Percentiles rank a stretch among this genome's conserved stretches.
These are phyloP conservation scores for Eupsilia transversa DNA, from an alignment of 2,888 invertebrate genomes.

Conservation along the genomic window DNA sequence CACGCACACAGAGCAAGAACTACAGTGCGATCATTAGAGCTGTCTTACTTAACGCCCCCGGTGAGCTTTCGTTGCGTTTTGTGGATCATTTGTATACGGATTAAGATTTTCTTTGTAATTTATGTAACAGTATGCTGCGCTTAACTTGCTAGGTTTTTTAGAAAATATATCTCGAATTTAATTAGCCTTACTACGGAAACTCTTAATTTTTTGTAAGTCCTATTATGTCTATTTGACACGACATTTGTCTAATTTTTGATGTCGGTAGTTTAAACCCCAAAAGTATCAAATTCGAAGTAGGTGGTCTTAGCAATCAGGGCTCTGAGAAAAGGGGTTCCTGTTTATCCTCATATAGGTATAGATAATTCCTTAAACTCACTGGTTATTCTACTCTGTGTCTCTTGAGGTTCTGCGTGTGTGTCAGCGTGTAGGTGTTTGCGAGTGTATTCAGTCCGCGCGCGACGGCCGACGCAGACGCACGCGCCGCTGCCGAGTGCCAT, in stretches of 20 bases:
- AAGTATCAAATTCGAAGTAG: slow-evolving; percentile 30
- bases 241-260: background rate
- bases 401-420: slow-evolving; percentile 45
- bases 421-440: slow-evolving; percentile 60
- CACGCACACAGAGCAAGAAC: slow-evolving; percentile 62
- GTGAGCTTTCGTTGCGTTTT: slow-evolving; percentile 23
- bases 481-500: slow-evolving; percentile 81
- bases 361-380: slow-evolving; percentile 47
- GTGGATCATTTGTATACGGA: slow-evolving; percentile 2
- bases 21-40: slow-evolving; percentile 41
- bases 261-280: background rate
- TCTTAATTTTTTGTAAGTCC: background rate
- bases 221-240: background rate
- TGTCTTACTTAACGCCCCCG: slow-evolving; percentile 28
- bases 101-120: slow-evolving; percentile 1
- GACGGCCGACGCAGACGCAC: slow-evolving; percentile 86
- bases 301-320: slow-evolving; percentile 21
- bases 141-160: background rate
- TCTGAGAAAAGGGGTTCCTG: slow-evolving; percentile 22
- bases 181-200: background rate
- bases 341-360: slow-evolving; percentile 25
- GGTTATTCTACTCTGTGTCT: slow-evolving; percentile 60
- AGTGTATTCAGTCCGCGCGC: slow-evolving; percentile 83
- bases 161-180: background rate
- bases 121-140: background rate